Conservation (phyloP, 2,113 vertebrate species). For the Campylomormyrus tamandua region DNA sequence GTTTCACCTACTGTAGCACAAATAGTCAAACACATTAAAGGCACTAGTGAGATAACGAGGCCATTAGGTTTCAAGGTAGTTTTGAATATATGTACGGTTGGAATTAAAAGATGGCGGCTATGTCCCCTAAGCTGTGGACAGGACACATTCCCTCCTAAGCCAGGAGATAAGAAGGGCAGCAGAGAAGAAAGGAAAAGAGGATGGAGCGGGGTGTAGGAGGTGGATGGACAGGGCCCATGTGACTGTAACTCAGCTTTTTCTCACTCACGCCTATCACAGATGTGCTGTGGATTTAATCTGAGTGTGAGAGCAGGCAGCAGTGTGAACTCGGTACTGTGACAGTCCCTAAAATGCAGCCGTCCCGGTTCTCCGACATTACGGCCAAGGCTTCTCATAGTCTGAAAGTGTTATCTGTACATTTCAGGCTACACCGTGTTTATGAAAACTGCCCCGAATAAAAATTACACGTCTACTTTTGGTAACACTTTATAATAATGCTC, state of each 20-base stretch:
- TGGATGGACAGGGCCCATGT: neutral
- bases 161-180: neutral
- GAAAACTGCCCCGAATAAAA: neutral
- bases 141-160: neutral
- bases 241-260: neutral
- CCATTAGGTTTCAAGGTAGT: neutral
- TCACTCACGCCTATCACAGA: neutral
- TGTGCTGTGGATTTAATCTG: neutral
- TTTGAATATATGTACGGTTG: neutral
- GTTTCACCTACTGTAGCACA: neutral
- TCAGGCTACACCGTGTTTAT: neutral
- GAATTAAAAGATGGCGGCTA: neutral
- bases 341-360: neutral
- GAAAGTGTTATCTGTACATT: neutral
- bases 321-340: neutral
- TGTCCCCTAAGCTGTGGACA: neutral
- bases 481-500: too few relatives aligned
- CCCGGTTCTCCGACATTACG: neutral
- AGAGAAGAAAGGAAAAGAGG: neutral
- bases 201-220: neutral
- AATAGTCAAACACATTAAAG: neutral
- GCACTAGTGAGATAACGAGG: neutral
- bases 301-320: neutral
- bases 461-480: neutral
- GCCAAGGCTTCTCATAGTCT: neutral